Conservation (phyloP, 1,140 invertebrate species). For the Agrypnia vestita region DNA sequence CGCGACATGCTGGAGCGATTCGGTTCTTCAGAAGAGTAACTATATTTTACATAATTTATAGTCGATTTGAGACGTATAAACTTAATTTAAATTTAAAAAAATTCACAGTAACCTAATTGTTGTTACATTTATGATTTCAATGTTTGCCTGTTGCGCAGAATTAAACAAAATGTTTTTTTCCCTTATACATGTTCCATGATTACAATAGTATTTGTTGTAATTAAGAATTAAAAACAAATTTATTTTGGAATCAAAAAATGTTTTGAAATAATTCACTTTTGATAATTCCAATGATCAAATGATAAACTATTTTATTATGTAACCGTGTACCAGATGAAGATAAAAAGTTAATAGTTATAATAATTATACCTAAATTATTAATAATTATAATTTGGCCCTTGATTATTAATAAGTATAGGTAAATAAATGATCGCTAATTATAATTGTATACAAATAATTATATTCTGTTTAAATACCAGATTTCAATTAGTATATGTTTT, state of each 20-base stretch:
- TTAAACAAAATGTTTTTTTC: too few species aligned
- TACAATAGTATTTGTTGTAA: too few species aligned
- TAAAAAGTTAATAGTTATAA: too few species aligned
- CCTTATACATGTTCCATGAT: too few species aligned
- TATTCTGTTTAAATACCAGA: neutral
- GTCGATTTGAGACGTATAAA: too few species aligned
- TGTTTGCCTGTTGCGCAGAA: neutral
- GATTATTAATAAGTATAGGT: too few species aligned
- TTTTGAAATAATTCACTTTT: too few species aligned
- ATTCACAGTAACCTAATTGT: neutral
- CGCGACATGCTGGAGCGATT: conserved; percentile 63
- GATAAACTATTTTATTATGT: neutral
- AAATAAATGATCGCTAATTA: too few species aligned
- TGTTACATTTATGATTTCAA: neutral
- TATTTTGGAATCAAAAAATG: too few species aligned
- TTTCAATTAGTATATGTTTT: neutral
- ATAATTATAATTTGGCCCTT: neutral
- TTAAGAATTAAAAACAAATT: too few species aligned
- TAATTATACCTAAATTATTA: neutral
- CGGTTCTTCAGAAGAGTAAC: conserved; percentile 63
- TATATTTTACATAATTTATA: conserved; percentile 30
- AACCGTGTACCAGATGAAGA: too few species aligned
- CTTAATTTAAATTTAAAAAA: neutral
- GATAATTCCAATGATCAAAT: neutral
- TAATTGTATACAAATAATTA: too few species aligned